Conservation (phyloP, 2,797 vertebrate species). For the Glossophaga mutica region DNA sequence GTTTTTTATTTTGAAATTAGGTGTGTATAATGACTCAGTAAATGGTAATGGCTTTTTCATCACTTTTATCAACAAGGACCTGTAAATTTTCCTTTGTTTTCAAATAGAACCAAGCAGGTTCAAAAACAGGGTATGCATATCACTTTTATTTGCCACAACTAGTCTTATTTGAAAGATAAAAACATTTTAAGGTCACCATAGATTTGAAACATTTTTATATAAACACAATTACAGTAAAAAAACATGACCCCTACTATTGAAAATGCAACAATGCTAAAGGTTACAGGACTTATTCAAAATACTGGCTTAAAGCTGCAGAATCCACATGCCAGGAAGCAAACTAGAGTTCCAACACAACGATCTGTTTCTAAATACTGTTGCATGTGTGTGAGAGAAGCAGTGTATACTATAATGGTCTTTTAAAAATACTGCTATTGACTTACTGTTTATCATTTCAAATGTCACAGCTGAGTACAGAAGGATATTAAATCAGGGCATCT, state of each 20-base stretch:
- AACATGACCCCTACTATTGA: not conserved
- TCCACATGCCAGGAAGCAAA: slow-evolving; percentile 13
- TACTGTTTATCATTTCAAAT: slow-evolving; percentile 47
- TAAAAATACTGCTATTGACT: not conserved
- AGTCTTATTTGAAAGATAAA: slow-evolving; percentile 26
- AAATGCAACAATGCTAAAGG: not conserved
- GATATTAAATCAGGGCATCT: slow-evolving; percentile 1
- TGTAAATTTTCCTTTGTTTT: not conserved
- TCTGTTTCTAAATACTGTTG: slow-evolving; percentile 21
- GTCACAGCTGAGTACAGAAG: not conserved
- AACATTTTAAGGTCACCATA: not conserved
- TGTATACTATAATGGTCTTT: slow-evolving; percentile 6
- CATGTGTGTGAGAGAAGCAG: not conserved
- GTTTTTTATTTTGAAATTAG: slow-evolving; percentile 34
- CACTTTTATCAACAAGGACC: not conserved
- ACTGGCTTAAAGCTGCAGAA: not conserved
- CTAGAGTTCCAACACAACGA: slow-evolving; percentile 30
- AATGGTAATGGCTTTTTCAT: not conserved
- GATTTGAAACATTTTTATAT: not conserved
- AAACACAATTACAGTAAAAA: not conserved
- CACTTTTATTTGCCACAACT: slow-evolving; percentile 2
- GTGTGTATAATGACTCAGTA: slow-evolving; percentile 1
- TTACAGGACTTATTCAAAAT: slow-evolving; percentile 33
- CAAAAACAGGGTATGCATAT: not conserved
- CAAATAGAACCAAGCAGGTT: not conserved